Percentiles rank a stretch among this genome's conserved stretches.
Conservation (phyloP, 2,797 vertebrate genomes). For the Cheirogaleus major region DNA sequence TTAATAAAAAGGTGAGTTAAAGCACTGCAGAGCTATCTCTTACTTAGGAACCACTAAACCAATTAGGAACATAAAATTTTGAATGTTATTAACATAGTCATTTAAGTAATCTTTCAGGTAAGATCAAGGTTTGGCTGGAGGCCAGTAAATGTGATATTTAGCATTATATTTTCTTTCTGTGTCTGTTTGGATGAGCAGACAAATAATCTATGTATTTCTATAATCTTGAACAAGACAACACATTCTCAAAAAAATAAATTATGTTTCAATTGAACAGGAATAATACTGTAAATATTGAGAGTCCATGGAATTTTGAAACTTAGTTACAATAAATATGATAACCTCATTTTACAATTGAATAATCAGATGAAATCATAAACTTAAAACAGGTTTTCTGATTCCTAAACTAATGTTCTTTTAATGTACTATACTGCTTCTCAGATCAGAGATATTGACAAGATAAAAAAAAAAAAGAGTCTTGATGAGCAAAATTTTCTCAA, state of each 20-base stretch:
- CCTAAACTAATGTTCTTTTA: neutral
- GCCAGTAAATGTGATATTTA: neutral
- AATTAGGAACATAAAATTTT: neutral
- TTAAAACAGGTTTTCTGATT: neutral
- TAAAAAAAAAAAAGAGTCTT: neutral
- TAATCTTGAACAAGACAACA: neutral
- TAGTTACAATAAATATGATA: neutral
- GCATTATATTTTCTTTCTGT: neutral
- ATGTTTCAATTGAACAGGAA: neutral
- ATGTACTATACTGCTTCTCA: neutral
- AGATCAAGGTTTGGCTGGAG: neutral
- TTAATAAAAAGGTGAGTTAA: constrained; percentile 29
- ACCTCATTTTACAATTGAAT: neutral
- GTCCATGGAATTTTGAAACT: neutral
- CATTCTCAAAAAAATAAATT: neutral
- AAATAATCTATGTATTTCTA: neutral
- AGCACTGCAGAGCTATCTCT: neutral
- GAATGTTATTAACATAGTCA: neutral
- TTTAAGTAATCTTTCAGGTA: neutral
- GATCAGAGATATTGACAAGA: neutral
- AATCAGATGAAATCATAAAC: neutral
- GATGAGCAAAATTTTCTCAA: neutral
- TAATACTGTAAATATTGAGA: neutral
- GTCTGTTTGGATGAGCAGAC: neutral
- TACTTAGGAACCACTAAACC: neutral